Evolutionary conservation across 2,797 vertebrate species (phyloP), one percentile per base, ranked within the genome.

Genomic region (Sternarchorhynchus goeldii): DNA sequence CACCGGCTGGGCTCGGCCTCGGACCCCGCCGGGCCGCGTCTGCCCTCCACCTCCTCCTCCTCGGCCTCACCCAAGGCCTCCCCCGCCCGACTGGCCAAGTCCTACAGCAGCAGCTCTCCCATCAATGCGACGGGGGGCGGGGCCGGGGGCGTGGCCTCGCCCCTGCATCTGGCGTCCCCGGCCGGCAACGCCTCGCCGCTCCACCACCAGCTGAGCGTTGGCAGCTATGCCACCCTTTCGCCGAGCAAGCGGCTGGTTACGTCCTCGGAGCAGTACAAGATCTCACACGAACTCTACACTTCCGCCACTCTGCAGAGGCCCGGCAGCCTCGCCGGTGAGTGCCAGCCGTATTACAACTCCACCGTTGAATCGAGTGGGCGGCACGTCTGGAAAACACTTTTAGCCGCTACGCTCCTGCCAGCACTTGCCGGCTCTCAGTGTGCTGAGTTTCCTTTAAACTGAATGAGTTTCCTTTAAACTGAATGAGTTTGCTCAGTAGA

Each of bases 181-280:
- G 94, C 95, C 86, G 95, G 93, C 89, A 93, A 94, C 69, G 90
- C 93, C 73, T 97, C 96, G 64, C 97, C 96, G 84, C 93, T 96
- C 85, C 96, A 97, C 91, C 96, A 97, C 94, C 95, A 97, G 96
- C 94, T 96, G 95, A 93, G 95, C 90, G 95, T 98, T 88, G 96
- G 95, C 90, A 95, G 95, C 90, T 99, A 99, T 91, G 97, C 97
- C 88, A 98, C 97, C 32, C 93, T 99, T 88, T 98, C 97, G 87
- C 97, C 97, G 84, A 93, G 93, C 88, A 99, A 99, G 91, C 94
- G 97, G 83, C 94, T 97, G 90, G 96, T 95, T 86, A 96, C 97
- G 92, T 92, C 95, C 66, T 94, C 96, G 56, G 96, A 98, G 87
- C 96, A 94, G 90, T 98, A 96, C 93, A 99, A 99, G 91, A 96